phyloP scores from a whole-genome alignment of 2,888 invertebrate genomes.

The Eurytoma adleriae region DNA sequence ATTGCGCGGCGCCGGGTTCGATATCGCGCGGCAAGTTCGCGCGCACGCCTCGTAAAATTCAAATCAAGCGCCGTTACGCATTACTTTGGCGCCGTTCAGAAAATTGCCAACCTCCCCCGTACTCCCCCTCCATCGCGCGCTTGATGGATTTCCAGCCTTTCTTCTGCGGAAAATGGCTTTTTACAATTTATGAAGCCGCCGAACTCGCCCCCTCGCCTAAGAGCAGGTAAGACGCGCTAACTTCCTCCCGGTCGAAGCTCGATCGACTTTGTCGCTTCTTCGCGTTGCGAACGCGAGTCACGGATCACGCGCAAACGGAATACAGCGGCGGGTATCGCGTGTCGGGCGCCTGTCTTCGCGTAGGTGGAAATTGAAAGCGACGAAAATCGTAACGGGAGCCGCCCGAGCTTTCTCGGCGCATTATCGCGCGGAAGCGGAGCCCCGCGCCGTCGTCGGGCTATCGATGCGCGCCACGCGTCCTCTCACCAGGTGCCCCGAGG shows the following conservation, averaged over 20 bases:
- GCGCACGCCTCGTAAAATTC: constrained; percentile 70
- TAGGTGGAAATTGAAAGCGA: background rate
- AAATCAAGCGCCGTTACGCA: constrained; percentile 68
- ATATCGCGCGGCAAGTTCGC: constrained; percentile 57
- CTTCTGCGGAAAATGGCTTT: constrained; percentile 18
- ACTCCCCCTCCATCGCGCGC: background rate
- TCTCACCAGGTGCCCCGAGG: background rate
- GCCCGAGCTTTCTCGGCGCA: background rate
- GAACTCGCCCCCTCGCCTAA: background rate
- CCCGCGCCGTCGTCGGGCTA: background rate
- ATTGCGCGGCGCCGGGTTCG: constrained; percentile 66
- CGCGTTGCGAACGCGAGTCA: constrained; percentile 60
- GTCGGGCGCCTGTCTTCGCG: constrained; percentile 54
- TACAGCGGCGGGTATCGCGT: constrained; percentile 60
- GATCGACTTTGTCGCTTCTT: constrained; percentile 61
- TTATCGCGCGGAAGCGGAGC: too few relatives aligned
- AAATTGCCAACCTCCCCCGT: constrained; percentile 44
- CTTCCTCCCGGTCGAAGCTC: background rate
- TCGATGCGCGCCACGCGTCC: constrained; percentile 35
- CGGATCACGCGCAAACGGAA: constrained; percentile 64
- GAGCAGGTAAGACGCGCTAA: background rate
- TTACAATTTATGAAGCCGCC: constrained; percentile 36
- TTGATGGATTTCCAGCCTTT: constrained; percentile 43
- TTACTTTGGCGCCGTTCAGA: constrained; percentile 56
- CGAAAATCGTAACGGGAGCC: constrained; percentile 21